A percentile compares a stretch with the other conserved stretches of the same genome.
These are phyloP conservation scores for Pycnonotus jocosus DNA, from an alignment of 2,113 vertebrate genomes.

Conservation along the genomic window DNA sequence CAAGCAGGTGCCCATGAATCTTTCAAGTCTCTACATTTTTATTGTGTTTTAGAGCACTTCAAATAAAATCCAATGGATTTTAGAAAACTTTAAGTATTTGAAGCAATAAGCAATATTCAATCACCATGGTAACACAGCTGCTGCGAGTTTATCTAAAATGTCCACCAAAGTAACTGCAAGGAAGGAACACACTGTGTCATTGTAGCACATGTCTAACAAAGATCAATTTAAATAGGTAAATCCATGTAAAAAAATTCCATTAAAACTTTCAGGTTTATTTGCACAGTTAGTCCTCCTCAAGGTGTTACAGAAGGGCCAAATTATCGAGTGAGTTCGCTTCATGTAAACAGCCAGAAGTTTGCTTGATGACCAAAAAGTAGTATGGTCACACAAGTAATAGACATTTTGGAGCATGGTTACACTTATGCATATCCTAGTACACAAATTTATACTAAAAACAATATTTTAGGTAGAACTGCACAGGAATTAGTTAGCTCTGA, in stretches of 20 bases:
- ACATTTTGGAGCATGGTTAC: not conserved
- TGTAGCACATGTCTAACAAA: not conserved
- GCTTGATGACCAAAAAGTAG: not conserved
- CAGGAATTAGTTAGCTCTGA: not conserved
- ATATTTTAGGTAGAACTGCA: not conserved
- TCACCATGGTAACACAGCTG: not conserved
- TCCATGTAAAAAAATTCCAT: not conserved
- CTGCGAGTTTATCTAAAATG: not conserved
- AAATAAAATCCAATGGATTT: not conserved
- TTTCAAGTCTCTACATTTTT: not conserved
- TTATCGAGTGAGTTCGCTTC: not conserved
- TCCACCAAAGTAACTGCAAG: not conserved
- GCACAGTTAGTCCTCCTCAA: not conserved
- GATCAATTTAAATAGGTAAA: not conserved
- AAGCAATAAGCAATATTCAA: not conserved
- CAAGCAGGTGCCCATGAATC: not conserved
- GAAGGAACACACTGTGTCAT: not conserved
- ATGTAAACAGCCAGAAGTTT: not conserved
- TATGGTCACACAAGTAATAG: accelerated
- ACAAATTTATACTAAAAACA: not conserved
- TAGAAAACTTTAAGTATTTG: not conserved
- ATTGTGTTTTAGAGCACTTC: not conserved
- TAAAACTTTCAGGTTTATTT: not conserved
- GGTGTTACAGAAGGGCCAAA: not conserved
- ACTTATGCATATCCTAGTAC: not conserved